These are phyloP conservation scores for Epistrophe grossulariae DNA, from an alignment of 2,888 invertebrate species.

Conservation along the genomic window DNA sequence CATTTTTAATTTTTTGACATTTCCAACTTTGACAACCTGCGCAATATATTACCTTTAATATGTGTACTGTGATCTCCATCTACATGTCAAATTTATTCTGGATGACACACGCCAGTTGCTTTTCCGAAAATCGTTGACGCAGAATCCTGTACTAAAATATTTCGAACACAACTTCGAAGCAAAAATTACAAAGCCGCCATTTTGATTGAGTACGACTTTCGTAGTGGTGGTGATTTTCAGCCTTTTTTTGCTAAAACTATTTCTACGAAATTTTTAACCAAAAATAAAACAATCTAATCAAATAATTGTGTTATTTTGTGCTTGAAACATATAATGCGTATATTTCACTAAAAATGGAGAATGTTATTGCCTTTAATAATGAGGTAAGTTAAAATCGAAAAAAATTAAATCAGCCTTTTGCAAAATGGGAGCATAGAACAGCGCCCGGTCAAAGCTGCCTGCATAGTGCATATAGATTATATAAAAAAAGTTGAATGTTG, in stretches of 20 bases:
- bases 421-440: conserved; percentile 12
- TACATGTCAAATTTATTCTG: background rate
- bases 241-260: conserved; percentile 37
- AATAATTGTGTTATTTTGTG: conserved; percentile 31
- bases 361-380: conserved; percentile 83
- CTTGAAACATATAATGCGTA: conserved; percentile 49
- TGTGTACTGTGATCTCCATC: too few relatives aligned
- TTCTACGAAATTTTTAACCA: conserved; percentile 26
- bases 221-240: conserved; percentile 48
- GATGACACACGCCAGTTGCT: conserved; percentile 54
- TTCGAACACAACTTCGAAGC: conserved; percentile 65
- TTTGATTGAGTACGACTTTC: conserved; percentile 54
- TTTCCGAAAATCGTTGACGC: conserved; percentile 31
- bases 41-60: too few relatives aligned
- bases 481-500: conserved; percentile 24
- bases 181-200: conserved; percentile 61
- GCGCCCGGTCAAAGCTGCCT: conserved; percentile 50
- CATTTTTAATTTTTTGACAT: too few relatives aligned
- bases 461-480: conserved; percentile 50
- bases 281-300: conserved; percentile 24
- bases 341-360: conserved; percentile 80
- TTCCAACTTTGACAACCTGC: too few relatives aligned
- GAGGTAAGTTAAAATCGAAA: conserved; percentile 80
- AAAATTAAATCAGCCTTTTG: background rate
- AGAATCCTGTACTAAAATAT: conserved; percentile 35